A percentile compares a stretch with the other conserved stretches of the same genome.
phyloP scores from a whole-genome alignment of 2,113 vertebrate species.

The Sterrhoptilus dennistouni region DNA sequence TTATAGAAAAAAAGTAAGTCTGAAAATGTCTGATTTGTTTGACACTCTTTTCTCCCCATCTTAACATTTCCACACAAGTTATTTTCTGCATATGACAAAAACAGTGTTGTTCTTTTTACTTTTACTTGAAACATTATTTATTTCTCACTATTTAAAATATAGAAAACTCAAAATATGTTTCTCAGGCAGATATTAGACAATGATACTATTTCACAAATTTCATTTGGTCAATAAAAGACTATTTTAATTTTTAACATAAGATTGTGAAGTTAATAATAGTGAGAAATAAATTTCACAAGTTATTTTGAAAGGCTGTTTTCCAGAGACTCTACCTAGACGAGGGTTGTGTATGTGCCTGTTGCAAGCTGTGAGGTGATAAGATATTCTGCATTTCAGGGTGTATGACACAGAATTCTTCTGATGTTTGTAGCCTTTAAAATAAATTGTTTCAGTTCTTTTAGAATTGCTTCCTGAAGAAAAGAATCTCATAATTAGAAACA shows the following conservation, averaged over 20 bases:
- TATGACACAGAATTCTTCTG: conserved; percentile 3
- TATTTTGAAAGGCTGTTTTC: not conserved
- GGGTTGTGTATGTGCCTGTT: not conserved
- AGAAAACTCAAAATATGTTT: not conserved
- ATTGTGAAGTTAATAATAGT: not conserved
- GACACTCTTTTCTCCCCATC: not conserved
- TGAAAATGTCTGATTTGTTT: not conserved
- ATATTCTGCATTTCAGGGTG: not conserved
- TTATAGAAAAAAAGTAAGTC: not conserved
- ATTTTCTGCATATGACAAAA: not conserved
- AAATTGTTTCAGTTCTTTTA: conserved; percentile 55
- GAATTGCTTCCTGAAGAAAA: conserved; percentile 54
- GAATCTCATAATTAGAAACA: conserved; percentile 63
- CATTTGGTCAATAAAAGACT: not conserved
- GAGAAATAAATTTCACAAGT: not conserved
- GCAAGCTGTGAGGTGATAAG: not conserved
- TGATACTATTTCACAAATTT: not conserved
- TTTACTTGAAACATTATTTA: not conserved
- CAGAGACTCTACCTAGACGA: not conserved
- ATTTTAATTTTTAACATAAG: not conserved
- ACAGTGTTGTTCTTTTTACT: not conserved
- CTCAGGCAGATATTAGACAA: not conserved
- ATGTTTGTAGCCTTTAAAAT: conserved; percentile 62
- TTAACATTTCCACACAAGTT: not conserved
- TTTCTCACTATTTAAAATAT: not conserved